These are phyloP conservation scores for Tiaroga cobitis DNA, from an alignment of 2,797 vertebrate species.

Conservation along the genomic window DNA sequence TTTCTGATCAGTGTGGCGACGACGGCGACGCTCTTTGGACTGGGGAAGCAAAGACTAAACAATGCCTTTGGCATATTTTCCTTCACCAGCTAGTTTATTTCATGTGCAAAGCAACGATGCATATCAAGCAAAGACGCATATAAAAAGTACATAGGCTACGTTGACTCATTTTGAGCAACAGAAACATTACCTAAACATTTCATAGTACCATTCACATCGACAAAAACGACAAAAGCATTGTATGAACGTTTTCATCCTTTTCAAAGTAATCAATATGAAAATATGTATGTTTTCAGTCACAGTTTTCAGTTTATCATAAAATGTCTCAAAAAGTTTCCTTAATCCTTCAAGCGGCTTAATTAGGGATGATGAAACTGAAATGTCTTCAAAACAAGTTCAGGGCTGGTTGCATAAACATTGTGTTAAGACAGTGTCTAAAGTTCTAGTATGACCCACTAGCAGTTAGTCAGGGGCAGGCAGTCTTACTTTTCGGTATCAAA, in stretches of 20 bases:
- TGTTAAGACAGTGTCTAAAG: no score
- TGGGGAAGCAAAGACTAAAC: background rate
- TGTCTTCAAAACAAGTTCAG: background rate
- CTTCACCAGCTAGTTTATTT: constrained; percentile 26
- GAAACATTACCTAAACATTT: background rate
- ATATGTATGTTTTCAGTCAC: background rate
- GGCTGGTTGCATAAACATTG: no score
- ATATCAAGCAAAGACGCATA: background rate
- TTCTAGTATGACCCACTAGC: no score
- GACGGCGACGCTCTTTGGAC: background rate
- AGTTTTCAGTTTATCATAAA: background rate
- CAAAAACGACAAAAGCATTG: background rate
- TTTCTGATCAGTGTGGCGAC: background rate
- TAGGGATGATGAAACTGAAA: background rate
- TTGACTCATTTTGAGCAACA: background rate
- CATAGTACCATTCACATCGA: constrained; percentile 16
- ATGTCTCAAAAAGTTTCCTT: background rate
- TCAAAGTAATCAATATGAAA: background rate
- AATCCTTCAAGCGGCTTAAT: constrained; percentile 16
- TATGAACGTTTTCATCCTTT: background rate
- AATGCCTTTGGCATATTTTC: no score
- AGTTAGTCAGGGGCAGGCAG: no score
- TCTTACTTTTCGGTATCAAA: no score
- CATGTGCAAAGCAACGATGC: constrained; percentile 17
- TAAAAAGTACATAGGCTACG: background rate